These are phyloP conservation scores for Seriola quinqueradiata DNA, from an alignment of 2,113 vertebrate species.

Conservation along the genomic window DNA sequence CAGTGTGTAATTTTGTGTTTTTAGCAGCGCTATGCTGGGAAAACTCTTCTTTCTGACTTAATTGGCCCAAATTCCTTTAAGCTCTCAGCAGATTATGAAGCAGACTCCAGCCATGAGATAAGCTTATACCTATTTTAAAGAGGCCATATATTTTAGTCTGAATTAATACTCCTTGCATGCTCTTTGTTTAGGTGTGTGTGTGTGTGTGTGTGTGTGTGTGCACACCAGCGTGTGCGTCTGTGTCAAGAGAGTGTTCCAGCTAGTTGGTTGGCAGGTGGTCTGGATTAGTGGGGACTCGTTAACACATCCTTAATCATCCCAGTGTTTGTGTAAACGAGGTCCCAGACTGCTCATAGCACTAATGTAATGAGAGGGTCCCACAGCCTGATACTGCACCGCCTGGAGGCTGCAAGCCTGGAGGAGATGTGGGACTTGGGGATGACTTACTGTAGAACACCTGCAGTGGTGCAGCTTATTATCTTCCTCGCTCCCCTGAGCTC, in stretches of 20 bases:
- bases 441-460: slow-evolving; percentile 69
- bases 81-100: slow-evolving; percentile 32
- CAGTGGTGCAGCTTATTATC: slow-evolving; percentile 57
- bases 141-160: slow-evolving; percentile 38
- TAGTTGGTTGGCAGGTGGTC: slow-evolving; percentile 73
- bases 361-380: slow-evolving; percentile 68
- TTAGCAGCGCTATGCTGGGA: slow-evolving; percentile 42
- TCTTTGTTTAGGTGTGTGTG: slow-evolving; percentile 17
- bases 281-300: slow-evolving; percentile 74
- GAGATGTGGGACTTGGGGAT: slow-evolving; percentile 55
- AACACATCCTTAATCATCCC: slow-evolving; percentile 82
- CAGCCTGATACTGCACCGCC: slow-evolving; percentile 49
- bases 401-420: slow-evolving; percentile 55
- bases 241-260: slow-evolving; percentile 34
- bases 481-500: slow-evolving; percentile 41
- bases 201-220: not conserved
- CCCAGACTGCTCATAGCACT: slow-evolving; percentile 62
- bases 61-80: slow-evolving; percentile 55
- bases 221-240: slow-evolving; percentile 15
- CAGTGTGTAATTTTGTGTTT: slow-evolving; percentile 51
- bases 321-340: slow-evolving; percentile 78
- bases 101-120: slow-evolving; percentile 33
- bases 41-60: slow-evolving; percentile 48
- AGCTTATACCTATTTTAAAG: slow-evolving; percentile 16
- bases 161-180: slow-evolving; percentile 20